These are phyloP conservation scores for Pyrrhosoma nymphula DNA, from an alignment of 2,888 invertebrate genomes.

Conservation along the genomic window DNA sequence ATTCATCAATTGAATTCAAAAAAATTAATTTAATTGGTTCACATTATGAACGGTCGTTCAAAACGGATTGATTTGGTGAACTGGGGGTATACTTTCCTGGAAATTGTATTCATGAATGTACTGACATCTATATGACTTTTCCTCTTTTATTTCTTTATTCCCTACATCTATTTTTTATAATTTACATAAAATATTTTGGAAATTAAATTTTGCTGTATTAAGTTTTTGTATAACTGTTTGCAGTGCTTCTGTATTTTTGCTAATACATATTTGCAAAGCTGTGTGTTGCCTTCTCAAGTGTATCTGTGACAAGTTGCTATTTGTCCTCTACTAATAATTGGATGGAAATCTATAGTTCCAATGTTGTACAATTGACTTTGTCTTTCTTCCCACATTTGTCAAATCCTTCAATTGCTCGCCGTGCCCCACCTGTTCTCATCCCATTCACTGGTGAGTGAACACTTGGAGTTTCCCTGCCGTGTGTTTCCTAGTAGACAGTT, in stretches of 20 bases:
- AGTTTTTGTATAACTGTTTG: too few relatives aligned
- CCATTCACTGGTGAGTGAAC: slow-evolving; percentile 41
- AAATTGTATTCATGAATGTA: too few relatives aligned
- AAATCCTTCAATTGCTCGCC: slow-evolving; percentile 56
- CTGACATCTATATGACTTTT: background rate
- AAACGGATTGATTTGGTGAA: too few relatives aligned
- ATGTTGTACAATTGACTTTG: slow-evolving; percentile 63
- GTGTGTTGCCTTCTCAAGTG: slow-evolving; percentile 26
- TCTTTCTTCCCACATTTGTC: slow-evolving; percentile 61
- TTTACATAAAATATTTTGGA: background rate
- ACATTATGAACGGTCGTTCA: too few relatives aligned
- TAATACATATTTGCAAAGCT: too few relatives aligned
- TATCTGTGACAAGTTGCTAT: slow-evolving; percentile 3
- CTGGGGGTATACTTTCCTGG: too few relatives aligned
- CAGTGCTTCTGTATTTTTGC: too few relatives aligned
- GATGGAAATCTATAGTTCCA: slow-evolving; percentile 34
- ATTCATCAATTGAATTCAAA: too few relatives aligned
- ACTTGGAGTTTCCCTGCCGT: background rate
- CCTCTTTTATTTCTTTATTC: background rate
- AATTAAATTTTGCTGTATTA: background rate
- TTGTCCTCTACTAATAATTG: slow-evolving; percentile 12
- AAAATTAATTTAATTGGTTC: too few relatives aligned
- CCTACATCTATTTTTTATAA: background rate
- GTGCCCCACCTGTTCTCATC: slow-evolving; percentile 52
- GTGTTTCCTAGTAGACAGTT: slow-evolving; percentile 12